Percentiles rank a stretch among this genome's conserved stretches.
Evolutionary conservation across 2,888 invertebrate species (phyloP).

Genomic region (Hetaerina titia): DNA sequence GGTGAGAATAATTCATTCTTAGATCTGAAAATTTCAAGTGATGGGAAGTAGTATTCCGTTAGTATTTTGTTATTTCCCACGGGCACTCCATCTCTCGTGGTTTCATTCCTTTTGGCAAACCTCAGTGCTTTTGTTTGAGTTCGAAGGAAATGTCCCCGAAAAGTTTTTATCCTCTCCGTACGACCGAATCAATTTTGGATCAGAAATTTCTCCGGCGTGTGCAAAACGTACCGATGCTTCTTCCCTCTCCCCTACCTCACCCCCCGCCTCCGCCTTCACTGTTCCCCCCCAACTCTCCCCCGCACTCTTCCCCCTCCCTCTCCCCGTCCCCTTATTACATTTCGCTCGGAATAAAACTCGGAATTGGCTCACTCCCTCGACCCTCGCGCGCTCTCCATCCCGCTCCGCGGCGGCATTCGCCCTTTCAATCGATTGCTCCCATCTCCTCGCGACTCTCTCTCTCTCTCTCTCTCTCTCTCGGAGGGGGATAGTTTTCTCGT

Average conservation of each 20-base stretch:
- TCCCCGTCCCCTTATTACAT: not conserved
- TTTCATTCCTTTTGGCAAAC: not conserved
- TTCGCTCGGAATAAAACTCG: constrained; percentile 2
- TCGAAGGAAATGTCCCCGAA: not conserved
- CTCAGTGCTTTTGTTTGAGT: not conserved
- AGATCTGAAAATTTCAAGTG: not conserved
- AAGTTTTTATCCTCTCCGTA: not conserved
- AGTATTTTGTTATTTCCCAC: not conserved
- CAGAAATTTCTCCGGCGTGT: not conserved
- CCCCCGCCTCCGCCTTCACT: no score
- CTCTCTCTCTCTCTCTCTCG: not conserved
- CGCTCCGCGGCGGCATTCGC: not conserved
- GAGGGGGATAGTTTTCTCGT: not conserved
- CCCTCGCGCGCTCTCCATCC: not conserved
- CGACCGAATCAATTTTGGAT: constrained; percentile 7
- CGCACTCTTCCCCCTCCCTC: no score
- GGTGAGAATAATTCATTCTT: not conserved
- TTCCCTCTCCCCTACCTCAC: constrained; percentile 21
- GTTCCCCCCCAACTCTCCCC: no score
- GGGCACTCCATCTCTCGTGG: not conserved
- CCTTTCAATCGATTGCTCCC: not conserved
- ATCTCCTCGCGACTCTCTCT: not conserved
- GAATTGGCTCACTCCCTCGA: constrained; percentile 12
- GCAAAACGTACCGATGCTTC: not conserved
- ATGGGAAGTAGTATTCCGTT: not conserved